phyloP scores from a whole-genome alignment of 1,140 invertebrate genomes.

The Aleiodes sp. region DNA sequence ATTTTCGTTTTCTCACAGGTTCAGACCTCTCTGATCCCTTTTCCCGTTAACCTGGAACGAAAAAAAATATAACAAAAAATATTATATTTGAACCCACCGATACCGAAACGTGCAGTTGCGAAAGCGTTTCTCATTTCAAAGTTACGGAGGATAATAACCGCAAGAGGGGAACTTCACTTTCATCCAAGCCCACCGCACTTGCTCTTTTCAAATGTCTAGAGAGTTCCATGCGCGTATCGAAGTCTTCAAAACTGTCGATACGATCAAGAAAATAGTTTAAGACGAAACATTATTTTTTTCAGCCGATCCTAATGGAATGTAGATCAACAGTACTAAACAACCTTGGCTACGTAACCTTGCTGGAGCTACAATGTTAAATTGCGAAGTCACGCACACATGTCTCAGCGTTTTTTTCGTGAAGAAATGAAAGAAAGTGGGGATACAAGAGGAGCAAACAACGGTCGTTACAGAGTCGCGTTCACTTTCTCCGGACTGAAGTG shows the following conservation, averaged over 20 bases:
- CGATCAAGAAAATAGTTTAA: background rate
- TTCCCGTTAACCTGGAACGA: no score
- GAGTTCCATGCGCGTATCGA: background rate
- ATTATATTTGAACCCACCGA: background rate
- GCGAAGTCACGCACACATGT: background rate
- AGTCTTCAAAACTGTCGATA: background rate
- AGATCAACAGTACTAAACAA: slow-evolving; percentile 11
- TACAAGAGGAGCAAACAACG: background rate
- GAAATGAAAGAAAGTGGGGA: background rate
- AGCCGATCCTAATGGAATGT: background rate
- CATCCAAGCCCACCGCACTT: background rate
- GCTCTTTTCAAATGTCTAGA: background rate
- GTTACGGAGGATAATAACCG: background rate
- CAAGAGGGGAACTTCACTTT: slow-evolving; percentile 6
- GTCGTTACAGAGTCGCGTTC: background rate
- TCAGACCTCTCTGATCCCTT: background rate
- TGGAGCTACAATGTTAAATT: background rate
- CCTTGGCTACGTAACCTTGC: slow-evolving; percentile 17
- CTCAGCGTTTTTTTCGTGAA: background rate
- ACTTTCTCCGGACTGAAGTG: slow-evolving; percentile 4
- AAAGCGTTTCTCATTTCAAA: background rate
- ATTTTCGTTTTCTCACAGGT: background rate
- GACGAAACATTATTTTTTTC: background rate
- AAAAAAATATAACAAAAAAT: no score
- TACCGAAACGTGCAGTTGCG: background rate